Percentiles rank a stretch among this genome's conserved stretches.
phyloP scores from a whole-genome alignment of 1,140 invertebrate genomes.

The Pectinophora gossypiella region DNA sequence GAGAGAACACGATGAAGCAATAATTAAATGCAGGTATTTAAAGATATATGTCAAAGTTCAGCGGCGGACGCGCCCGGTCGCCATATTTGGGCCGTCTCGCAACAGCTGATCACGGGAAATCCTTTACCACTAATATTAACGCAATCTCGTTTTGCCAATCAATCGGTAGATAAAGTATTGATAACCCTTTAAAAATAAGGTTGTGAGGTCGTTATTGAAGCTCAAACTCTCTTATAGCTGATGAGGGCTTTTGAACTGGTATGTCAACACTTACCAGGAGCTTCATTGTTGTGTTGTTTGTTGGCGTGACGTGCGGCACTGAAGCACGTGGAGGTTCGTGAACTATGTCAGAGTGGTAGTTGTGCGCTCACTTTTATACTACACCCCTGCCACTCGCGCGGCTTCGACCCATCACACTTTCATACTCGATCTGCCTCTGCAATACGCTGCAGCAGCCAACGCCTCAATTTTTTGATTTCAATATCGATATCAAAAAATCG shows the following conservation, averaged over 20 bases:
- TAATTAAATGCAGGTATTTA: conserved; percentile 38
- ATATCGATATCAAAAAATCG: conserved; percentile 38
- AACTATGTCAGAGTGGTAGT: conserved; percentile 70
- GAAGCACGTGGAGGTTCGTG: conserved; percentile 54
- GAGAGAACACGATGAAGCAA: conserved; percentile 8
- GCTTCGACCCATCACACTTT: conserved; percentile 65
- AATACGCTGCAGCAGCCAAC: conserved; percentile 39
- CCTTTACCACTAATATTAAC: conserved; percentile 5
- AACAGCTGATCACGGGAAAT: conserved; percentile 39
- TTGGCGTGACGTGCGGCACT: conserved; percentile 45
- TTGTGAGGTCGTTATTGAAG: too few relatives aligned
- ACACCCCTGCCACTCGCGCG: conserved; percentile 68
- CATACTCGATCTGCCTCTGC: conserved; percentile 54
- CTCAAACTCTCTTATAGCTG: too few relatives aligned
- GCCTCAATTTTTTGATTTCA: conserved; percentile 31
- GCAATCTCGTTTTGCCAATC: too few relatives aligned
- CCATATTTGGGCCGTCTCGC: conserved; percentile 45
- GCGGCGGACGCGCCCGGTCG: conserved; percentile 33
- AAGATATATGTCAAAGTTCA: conserved; percentile 60
- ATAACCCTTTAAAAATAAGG: too few relatives aligned
- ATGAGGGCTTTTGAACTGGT: conserved; percentile 27
- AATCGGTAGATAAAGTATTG: too few relatives aligned
- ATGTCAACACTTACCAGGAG: conserved; percentile 68
- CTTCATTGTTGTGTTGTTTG: conserved; percentile 62
- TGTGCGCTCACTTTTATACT: conserved; percentile 65